phyloP scores from a whole-genome alignment of 2,888 invertebrate species.

The Leuctra nigra region DNA sequence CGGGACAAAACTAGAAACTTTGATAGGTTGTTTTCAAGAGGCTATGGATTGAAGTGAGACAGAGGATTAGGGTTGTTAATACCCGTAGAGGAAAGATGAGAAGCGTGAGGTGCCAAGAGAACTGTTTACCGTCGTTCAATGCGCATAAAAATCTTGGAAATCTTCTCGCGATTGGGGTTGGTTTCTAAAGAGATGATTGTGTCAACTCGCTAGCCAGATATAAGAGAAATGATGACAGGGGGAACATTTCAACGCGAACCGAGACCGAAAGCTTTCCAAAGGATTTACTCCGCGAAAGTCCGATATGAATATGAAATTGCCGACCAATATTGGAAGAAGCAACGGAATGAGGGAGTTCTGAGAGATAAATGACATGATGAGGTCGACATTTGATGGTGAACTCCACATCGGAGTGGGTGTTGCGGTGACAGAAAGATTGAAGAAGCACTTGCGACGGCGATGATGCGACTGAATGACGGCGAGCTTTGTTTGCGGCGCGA shows the following conservation, averaged over 20 bases:
- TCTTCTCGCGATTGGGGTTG: background rate
- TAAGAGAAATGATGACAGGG: background rate
- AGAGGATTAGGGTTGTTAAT: slow-evolving; percentile 14
- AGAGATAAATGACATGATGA: background rate
- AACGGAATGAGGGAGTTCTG: background rate
- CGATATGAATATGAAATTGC: slow-evolving; percentile 16
- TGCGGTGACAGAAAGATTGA: slow-evolving; percentile 13
- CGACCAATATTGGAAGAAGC: slow-evolving; percentile 11
- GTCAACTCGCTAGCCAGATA: slow-evolving; percentile 7
- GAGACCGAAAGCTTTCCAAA: slow-evolving; percentile 5
- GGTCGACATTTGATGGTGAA: background rate
- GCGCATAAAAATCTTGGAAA: slow-evolving; percentile 3
- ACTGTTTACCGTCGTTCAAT: slow-evolving; percentile 11
- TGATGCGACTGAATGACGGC: slow-evolving; percentile 8
- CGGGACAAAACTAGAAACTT: slow-evolving; percentile 12
- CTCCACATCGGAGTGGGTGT: background rate
- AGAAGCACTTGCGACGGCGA: no score
- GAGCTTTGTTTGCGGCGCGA: slow-evolving; percentile 6
- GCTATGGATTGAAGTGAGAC: slow-evolving; percentile 10
- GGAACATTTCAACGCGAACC: no score
- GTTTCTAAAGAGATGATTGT: slow-evolving; percentile 1
- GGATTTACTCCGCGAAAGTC: slow-evolving; percentile 4
- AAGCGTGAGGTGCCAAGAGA: slow-evolving; percentile 3
- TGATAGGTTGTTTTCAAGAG: slow-evolving; percentile 17
- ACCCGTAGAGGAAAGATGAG: slow-evolving; percentile 10